Evolutionary conservation across 2,888 invertebrate species (phyloP).

Genomic region (Sipha maydis): DNA sequence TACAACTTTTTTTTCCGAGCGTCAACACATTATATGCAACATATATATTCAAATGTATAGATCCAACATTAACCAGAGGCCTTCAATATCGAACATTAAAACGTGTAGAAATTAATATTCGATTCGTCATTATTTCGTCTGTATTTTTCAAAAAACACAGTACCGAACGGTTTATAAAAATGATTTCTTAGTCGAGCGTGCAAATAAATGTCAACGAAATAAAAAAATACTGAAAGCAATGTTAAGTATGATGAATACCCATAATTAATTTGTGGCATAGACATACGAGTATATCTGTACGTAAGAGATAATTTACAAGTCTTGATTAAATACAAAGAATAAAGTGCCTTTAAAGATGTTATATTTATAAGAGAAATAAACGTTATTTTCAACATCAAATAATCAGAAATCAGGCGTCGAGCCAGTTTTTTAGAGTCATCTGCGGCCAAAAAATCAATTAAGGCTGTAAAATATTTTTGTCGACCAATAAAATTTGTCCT

Average conservation of each 20-base stretch:
- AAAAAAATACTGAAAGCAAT: not conserved
- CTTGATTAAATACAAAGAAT: not conserved
- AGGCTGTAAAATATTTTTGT: not conserved
- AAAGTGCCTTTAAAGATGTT: not conserved
- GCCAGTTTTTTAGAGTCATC: not conserved
- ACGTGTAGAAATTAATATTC: not conserved
- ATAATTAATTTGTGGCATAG: not conserved
- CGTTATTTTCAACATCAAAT: conserved; percentile 4
- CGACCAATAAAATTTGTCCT: not conserved
- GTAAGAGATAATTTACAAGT: not conserved
- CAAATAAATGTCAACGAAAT: not conserved
- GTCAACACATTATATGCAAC: not conserved
- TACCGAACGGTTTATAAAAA: not conserved
- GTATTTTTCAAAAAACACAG: not conserved
- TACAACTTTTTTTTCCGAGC: not conserved
- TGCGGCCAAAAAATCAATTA: conserved; percentile 34
- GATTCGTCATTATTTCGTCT: not conserved
- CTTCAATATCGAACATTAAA: no score
- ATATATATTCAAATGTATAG: not conserved
- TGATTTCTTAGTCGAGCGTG: not conserved
- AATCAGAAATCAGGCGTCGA: conserved; percentile 2
- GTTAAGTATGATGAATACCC: not conserved
- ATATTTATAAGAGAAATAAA: not conserved
- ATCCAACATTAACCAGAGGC: not conserved
- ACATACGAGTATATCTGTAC: not conserved